Evolutionary conservation across 2,888 invertebrate species (phyloP).

Genomic region (Patella caerulea): DNA sequence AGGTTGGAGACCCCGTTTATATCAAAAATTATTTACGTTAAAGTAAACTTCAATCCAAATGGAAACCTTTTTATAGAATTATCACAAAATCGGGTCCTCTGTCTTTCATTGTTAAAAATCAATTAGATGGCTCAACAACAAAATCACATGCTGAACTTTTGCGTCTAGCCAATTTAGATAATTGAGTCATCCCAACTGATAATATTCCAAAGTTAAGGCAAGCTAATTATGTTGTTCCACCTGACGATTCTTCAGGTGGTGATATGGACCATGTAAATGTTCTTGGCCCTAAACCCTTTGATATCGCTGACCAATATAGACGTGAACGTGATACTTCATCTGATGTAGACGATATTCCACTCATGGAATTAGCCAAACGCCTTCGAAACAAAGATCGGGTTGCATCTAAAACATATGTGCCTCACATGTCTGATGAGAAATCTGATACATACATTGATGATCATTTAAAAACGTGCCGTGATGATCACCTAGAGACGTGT

Average conservation of each 20-base stretch:
- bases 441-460: neutral
- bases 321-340: neutral
- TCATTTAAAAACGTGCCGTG: neutral
- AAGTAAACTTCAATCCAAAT: too few species aligned
- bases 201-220: constrained; percentile 8
- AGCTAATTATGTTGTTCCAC: constrained; percentile 25
- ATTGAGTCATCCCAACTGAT: constrained; percentile 23
- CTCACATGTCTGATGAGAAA: neutral
- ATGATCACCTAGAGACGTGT: neutral
- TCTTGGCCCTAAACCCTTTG: neutral
- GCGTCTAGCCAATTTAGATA: neutral
- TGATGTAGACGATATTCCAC: constrained; percentile 12
- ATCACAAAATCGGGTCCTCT: too few species aligned
- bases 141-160: neutral
- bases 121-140: neutral
- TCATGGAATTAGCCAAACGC: constrained; percentile 11
- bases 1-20: constrained; percentile 28
- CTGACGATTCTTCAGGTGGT: neutral
- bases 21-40: too few species aligned
- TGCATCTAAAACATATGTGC: neutral
- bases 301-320: neutral
- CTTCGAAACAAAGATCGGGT: neutral
- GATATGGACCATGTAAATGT: neutral
- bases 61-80: too few species aligned
- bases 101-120: too few species aligned